Evolutionary conservation across 2,797 vertebrate species (phyloP).

Genomic region (Myripristis jacobus): DNA sequence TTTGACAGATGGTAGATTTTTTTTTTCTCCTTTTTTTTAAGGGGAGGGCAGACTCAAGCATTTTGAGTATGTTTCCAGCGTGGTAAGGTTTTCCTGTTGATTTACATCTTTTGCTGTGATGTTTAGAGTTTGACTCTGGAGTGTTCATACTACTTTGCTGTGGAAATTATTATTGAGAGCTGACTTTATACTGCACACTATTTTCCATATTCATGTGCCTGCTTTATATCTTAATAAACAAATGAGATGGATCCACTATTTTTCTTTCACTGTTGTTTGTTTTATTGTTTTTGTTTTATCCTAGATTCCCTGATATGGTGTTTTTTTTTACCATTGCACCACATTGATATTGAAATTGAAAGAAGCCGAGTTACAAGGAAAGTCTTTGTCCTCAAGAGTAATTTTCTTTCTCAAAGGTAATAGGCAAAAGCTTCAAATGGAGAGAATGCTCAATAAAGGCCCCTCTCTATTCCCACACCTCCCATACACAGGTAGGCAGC

Average conservation of each 20-base stretch:
- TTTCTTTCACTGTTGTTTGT: not conserved
- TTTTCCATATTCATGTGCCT: conserved; percentile 73
- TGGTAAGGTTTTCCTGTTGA: conserved; percentile 8
- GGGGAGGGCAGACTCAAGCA: conserved; percentile 32
- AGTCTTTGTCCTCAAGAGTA: conserved; percentile 10
- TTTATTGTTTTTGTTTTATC: conserved; percentile 15
- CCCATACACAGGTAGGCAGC: not conserved
- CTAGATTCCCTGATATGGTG: not conserved
- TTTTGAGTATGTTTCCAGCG: not conserved
- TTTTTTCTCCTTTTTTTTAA: no score
- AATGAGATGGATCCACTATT: conserved; percentile 42
- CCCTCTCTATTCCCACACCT: conserved; percentile 7
- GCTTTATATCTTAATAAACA: conserved; percentile 81
- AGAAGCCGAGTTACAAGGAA: not conserved
- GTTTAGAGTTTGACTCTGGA: conserved; percentile 56
- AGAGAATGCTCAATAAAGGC: conserved; percentile 40
- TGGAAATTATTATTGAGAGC: conserved; percentile 71
- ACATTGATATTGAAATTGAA: conserved; percentile 13
- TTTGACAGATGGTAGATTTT: conserved; percentile 47
- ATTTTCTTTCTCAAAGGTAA: conserved; percentile 13
- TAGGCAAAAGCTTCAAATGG: conserved; percentile 17
- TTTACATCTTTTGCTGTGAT: conserved; percentile 52
- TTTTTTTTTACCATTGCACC: conserved; percentile 6
- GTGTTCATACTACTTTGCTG: conserved; percentile 75
- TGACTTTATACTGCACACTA: conserved; percentile 69